A percentile compares a stretch with the other conserved stretches of the same genome.
These are phyloP conservation scores for Corydoras sp. DNA, from an alignment of 2,113 vertebrate species.

Conservation along the genomic window DNA sequence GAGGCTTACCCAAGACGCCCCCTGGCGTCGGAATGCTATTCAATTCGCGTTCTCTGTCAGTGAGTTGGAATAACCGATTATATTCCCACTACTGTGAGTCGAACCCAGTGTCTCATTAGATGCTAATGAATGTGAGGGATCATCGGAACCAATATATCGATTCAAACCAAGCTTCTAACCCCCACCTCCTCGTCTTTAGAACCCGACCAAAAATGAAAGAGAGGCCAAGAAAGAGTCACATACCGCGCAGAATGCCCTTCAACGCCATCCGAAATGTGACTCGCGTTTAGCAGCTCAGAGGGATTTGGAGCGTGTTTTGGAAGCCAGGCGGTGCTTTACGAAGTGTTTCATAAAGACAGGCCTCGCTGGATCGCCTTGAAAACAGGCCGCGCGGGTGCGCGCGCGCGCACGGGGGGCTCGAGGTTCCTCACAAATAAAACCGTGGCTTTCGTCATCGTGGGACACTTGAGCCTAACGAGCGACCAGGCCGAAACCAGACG, in stretches of 20 bases:
- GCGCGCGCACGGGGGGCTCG: neutral
- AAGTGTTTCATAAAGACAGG: slow-evolving; percentile 54
- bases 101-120: no score
- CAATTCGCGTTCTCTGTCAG: neutral
- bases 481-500: neutral
- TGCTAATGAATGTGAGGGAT: no score
- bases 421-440: slow-evolving; percentile 9
- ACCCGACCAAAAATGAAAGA: no score
- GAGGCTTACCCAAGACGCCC: slow-evolving; percentile 51
- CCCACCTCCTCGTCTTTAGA: neutral
- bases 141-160: no score
- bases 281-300: slow-evolving; percentile 20
- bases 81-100: no score
- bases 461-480: slow-evolving; percentile 17
- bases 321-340: slow-evolving; percentile 39
- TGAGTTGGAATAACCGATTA: no score
- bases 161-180: neutral
- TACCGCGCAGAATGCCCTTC: slow-evolving; percentile 21
- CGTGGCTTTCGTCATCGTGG: slow-evolving; percentile 24
- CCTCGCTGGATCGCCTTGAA: slow-evolving; percentile 43
- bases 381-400: slow-evolving; percentile 34
- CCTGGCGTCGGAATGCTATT: slow-evolving; percentile 49
- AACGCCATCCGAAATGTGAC: slow-evolving; percentile 28
- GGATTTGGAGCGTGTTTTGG: slow-evolving; percentile 37
- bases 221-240: slow-evolving; percentile 21